Base-by-base conservation (phyloP, 2,888 invertebrate species). In the Philopedon plagiatum region DNA sequence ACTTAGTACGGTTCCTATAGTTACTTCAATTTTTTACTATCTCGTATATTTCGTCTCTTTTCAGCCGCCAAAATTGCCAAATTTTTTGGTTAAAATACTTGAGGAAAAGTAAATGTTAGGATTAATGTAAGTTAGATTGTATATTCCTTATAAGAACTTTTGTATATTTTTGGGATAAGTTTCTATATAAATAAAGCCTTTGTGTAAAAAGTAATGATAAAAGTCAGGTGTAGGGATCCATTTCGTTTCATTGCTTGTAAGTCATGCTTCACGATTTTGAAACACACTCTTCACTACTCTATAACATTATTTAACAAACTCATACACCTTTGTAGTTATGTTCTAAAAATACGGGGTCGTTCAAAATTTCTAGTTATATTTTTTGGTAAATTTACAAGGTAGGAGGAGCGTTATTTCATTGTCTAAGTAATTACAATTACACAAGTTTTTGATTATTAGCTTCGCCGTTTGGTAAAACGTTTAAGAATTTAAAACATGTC, bases 1-100 rank as follows among this genome's bases (percentile, higher is more conserved):
- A 32, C 15, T 54, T 19, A 21, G 23, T 54, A 54, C 39, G 54
- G 23, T 9, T n/a, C 21, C 15, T n/a, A 61, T 21, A 49, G 29
- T 54, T 32, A 26, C 23, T 29, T 19, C 41, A 26, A 56, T 65
- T 58, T 62, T 62, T 46, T 54, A 69, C 63, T 64, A 66, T 71
- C 54, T 73, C 56, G 39, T 77, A 72, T 77, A 75, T 76, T 78
- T 79, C 72, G 78, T 77, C 74, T 78, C 74, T 79, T 80, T 80
- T 81, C 81, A 81, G 81, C 80, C 79, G 69, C 81, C 81, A 78
- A 81, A 80, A 78, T 79, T 81, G 78, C 78, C 81, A 78, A 80
- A 80, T 72, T 81, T 81, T 79, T 76, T 81, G 80, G 81, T 77
- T 74, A 81, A 80, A 80, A 80, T 81, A 76, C 80, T 81, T 64